phyloP scores from a whole-genome alignment of 2,113 vertebrate species.

The Capricornis sumatraensis region DNA sequence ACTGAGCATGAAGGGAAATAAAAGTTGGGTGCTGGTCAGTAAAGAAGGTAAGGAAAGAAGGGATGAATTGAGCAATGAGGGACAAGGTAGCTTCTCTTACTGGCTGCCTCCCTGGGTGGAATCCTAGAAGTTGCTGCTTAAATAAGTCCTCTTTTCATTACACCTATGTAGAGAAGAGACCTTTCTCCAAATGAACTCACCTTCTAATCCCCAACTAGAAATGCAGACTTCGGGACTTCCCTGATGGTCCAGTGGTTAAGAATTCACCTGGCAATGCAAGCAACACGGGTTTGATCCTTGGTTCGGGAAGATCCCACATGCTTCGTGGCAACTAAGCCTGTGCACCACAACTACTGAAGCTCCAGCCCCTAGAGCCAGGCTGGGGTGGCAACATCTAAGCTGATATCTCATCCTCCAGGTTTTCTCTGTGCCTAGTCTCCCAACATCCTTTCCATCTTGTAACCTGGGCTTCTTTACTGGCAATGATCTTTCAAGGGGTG shows the following conservation, averaged over 20 bases:
- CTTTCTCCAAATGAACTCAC: not conserved
- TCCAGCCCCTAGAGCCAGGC: not conserved
- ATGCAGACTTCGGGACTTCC: not conserved
- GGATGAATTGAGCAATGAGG: not conserved
- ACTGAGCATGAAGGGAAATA: not conserved
- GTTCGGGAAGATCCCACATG: not conserved
- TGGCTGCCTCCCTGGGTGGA: not conserved
- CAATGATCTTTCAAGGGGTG: not conserved
- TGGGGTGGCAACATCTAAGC: not conserved
- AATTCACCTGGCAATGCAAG: not conserved
- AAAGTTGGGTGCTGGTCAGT: not conserved
- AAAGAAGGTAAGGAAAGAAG: not conserved
- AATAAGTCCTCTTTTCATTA: not conserved
- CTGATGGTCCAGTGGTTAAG: not conserved
- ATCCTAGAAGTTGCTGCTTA: not conserved
- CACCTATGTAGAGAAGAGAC: not conserved
- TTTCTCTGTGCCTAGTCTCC: not conserved
- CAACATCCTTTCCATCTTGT: not conserved
- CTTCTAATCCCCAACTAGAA: not conserved
- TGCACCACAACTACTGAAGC: not conserved
- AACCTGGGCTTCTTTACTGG: not conserved
- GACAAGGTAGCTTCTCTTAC: not conserved
- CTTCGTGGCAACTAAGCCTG: not conserved
- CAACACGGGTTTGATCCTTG: not conserved
- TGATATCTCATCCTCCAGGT: not conserved